phyloP scores from a whole-genome alignment of 2,113 vertebrate species.

The Acinonyx jubatus region DNA sequence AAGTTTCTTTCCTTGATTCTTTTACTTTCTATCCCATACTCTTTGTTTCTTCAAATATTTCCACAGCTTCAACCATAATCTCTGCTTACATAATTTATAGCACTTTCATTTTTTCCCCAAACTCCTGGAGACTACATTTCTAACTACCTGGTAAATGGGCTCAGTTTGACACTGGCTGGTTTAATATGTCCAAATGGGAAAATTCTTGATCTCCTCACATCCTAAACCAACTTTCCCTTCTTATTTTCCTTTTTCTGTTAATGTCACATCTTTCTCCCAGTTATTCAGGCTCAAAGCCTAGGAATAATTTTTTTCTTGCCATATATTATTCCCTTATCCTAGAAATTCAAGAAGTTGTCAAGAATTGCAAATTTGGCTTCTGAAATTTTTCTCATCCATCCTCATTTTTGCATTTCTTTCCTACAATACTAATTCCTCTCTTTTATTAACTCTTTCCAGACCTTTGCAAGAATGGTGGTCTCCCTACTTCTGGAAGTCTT shows the following conservation, averaged over 20 bases:
- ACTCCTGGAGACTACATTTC: not conserved
- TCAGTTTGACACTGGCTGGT: not conserved
- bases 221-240: not conserved
- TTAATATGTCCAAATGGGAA: not conserved
- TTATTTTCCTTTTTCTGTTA: not conserved
- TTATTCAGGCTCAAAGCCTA: not conserved
- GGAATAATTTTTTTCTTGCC: not conserved
- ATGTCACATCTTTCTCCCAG: not conserved
- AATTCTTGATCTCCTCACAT: not conserved
- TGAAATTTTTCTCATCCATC: not conserved
- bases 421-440: not conserved
- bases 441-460: slow-evolving; percentile 3
- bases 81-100: not conserved
- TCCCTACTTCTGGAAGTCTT: not conserved
- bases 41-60: not conserved
- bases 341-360: not conserved
- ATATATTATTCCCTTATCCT: not conserved
- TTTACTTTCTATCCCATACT: not conserved
- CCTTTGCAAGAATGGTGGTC: not conserved
- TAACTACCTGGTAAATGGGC: not conserved
- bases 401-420: not conserved
- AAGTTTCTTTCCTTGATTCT: not conserved
- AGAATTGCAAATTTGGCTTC: not conserved
- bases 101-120: not conserved
- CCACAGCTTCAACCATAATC: not conserved